Evolutionary conservation across 1,140 invertebrate genomes (phyloP).

Genomic region (Drosophila bocki): DNA sequence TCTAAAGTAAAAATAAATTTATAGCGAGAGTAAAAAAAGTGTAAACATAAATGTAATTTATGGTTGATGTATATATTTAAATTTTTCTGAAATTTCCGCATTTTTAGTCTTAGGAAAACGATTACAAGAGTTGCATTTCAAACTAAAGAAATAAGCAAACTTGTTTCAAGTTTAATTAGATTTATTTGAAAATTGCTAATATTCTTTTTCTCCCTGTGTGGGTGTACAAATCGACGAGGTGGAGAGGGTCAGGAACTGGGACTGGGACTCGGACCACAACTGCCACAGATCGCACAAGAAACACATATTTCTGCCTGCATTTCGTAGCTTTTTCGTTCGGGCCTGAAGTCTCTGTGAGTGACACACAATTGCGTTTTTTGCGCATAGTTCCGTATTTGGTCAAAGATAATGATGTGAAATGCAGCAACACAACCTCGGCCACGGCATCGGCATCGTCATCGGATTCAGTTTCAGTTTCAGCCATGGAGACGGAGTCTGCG

Average conservation of each 20-base stretch:
- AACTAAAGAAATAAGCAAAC: too few species aligned
- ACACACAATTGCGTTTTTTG: constrained; percentile 81
- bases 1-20: not conserved
- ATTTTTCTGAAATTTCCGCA: not conserved
- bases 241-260: constrained; percentile 22
- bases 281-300: constrained; percentile 66
- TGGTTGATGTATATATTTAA: not conserved
- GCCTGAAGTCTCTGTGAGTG: constrained; percentile 72
- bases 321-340: constrained; percentile 43
- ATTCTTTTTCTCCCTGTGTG: constrained; percentile 8
- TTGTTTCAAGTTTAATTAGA: too few species aligned
- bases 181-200: too few species aligned
- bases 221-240: not conserved
- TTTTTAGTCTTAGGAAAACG: not conserved
- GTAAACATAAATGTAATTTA: not conserved
- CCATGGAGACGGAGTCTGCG: constrained; percentile 3
- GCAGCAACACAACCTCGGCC: constrained; percentile 44
- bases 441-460: not conserved
- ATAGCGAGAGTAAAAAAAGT: not conserved
- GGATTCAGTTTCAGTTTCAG: constrained; percentile 17
- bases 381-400: constrained; percentile 82
- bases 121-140: too few species aligned
- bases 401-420: constrained; percentile 84
- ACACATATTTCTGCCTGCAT: constrained; percentile 66
- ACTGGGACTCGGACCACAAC: constrained; percentile 55